Percentiles rank a stretch among this genome's conserved stretches.
phyloP scores from a whole-genome alignment of 2,113 vertebrate species.

The Zeus faber region DNA sequence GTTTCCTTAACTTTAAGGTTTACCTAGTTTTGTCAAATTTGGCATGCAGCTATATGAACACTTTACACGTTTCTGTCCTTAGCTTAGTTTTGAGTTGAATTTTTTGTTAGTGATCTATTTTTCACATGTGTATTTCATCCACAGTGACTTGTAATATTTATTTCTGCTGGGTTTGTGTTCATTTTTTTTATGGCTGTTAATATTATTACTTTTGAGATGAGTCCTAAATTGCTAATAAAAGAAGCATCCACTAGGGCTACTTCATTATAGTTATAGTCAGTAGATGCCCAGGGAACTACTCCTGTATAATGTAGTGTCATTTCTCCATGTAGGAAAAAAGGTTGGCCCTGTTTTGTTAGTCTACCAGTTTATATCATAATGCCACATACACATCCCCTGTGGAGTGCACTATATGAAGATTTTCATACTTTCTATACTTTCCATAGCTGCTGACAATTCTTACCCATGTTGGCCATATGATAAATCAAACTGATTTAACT shows the following conservation, averaged over 20 bases:
- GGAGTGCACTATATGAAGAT: too few species aligned
- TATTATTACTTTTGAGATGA: constrained; percentile 46
- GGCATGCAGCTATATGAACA: constrained; percentile 64
- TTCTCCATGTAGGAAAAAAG: too few species aligned
- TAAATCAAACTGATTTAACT: too few species aligned
- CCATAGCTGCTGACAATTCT: too few species aligned
- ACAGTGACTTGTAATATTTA: constrained; percentile 83
- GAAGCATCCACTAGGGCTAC: constrained; percentile 44
- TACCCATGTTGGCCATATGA: too few species aligned
- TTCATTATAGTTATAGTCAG: constrained; percentile 17
- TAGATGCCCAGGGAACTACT: neutral
- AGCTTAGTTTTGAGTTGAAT: constrained; percentile 43
- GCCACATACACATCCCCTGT: too few species aligned
- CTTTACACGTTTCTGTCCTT: constrained; percentile 38
- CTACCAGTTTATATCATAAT: too few species aligned
- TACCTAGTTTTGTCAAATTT: constrained; percentile 77
- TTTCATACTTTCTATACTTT: too few species aligned
- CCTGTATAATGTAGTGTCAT: constrained; percentile 59
- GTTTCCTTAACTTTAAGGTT: constrained; percentile 74
- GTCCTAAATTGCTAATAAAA: constrained; percentile 41
- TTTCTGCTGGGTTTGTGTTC: constrained; percentile 70
- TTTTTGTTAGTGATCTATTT: constrained; percentile 71
- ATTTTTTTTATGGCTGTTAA: constrained; percentile 62
- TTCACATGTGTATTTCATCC: constrained; percentile 74
- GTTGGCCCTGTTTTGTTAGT: constrained; percentile 34